These are phyloP conservation scores for Gryllus longicercus DNA, from an alignment of 2,888 invertebrate species.

Conservation along the genomic window DNA sequence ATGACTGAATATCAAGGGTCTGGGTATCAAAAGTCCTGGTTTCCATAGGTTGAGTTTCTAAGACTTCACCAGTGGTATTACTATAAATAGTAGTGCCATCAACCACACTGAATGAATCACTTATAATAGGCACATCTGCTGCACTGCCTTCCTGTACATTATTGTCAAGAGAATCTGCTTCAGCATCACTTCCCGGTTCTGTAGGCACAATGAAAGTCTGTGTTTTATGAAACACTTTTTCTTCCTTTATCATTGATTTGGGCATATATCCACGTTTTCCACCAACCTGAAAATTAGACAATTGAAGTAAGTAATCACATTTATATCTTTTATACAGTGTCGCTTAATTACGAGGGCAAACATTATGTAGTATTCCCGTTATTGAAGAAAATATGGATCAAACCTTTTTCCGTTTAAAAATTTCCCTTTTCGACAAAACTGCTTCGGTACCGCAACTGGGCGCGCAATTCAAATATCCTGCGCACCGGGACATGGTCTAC, in stretches of 20 bases:
- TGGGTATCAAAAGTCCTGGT: neutral
- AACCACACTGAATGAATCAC: slow-evolving; percentile 46
- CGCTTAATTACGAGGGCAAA: neutral
- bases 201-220: slow-evolving; percentile 49
- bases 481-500: no score
- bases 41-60: neutral
- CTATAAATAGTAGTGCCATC: slow-evolving; percentile 66
- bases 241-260: slow-evolving; percentile 57
- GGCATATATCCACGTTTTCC: slow-evolving; percentile 67
- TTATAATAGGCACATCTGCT: no score
- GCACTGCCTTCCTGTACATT: neutral
- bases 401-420: no score
- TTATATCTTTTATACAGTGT: neutral
- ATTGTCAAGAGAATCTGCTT: slow-evolving; percentile 20
- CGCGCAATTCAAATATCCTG: no score
- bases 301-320: slow-evolving; percentile 9
- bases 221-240: slow-evolving; percentile 51
- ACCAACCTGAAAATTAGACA: slow-evolving; percentile 50
- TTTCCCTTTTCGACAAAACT: no score
- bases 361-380: no score
- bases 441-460: no score
- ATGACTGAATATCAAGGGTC: no score
- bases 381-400: no score
- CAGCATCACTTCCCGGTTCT: slow-evolving; percentile 42
- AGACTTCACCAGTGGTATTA: slow-evolving; percentile 26